Evolutionary conservation across 2,797 vertebrate genomes (phyloP), one percentile per base, ranked within the genome.

Genomic region (Austrolebias charrua): DNA sequence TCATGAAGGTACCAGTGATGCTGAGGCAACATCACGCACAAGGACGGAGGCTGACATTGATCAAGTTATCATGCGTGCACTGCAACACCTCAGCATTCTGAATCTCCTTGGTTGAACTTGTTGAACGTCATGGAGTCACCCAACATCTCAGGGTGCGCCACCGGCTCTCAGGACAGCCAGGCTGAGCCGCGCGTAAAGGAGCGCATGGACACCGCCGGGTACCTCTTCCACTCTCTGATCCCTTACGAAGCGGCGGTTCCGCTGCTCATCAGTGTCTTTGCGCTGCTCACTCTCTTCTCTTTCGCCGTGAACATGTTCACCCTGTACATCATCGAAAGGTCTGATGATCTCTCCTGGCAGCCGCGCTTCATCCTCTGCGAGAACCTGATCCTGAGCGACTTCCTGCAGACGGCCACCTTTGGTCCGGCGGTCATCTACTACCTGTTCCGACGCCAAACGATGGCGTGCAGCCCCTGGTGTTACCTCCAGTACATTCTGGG

Each of bases 381-480:
- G 62, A 90, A 80, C 46, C 73, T 90, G 28, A 81, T 88, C 6
- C 1, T 82, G n/a, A 86, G 86, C 58, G 84, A 91, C 62, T 45
- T 90, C 1, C 3, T 90, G 1, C 81, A 90, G 60, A 86, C 81
- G 0, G 1, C 73, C 45, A 86, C 68, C 6, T 66, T 85, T 4
- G 66, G 75, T 12, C 85, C 86, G 0, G 40, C 80, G 1, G 66
- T 88, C 20, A 71, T 80, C 40, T n/a, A 83, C 73, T 81, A 79
- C 2, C 70, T 92, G 1, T 2, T 79, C 8, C 50, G 55, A 1
- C 79, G 80, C 29, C 78, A 64, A 43, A 87, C 73, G 0, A 62
- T 87, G 54, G 5, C 7, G 0, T 84, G 84, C 20, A 61, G 33
- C 20, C 2, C 9, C 59, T 90, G 84, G 86, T 91, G 91, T 58